Percentiles rank a stretch among this genome's conserved stretches.
Evolutionary conservation across 2,888 invertebrate species (phyloP).

Genomic region (Campaea margaritaria): DNA sequence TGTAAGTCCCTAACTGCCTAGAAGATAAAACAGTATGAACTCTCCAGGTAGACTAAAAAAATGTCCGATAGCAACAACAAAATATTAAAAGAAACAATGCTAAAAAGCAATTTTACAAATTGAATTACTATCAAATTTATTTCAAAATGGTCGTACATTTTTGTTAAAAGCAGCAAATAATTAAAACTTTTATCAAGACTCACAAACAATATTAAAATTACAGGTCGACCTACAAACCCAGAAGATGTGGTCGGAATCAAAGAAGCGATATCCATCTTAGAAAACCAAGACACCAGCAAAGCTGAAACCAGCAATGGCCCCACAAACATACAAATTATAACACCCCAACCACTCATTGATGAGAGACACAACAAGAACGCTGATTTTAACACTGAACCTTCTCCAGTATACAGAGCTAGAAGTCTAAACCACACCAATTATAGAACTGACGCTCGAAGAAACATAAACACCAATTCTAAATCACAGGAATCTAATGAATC

Average conservation of each 20-base stretch:
- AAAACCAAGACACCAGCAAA: conserved; percentile 65
- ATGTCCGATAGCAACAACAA: too few relatives aligned
- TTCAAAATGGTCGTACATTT: too few relatives aligned
- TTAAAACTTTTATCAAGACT: conserved; percentile 4
- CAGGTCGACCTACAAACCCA: conserved; percentile 68
- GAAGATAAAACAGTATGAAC: too few relatives aligned
- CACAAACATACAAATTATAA: conserved; percentile 64
- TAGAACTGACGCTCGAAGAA: conserved; percentile 48
- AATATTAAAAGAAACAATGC: too few relatives aligned
- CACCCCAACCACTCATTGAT: conserved; percentile 68
- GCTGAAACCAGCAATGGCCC: conserved; percentile 42
- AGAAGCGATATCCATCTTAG: conserved; percentile 76
- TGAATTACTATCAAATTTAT: too few relatives aligned
- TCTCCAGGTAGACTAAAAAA: too few relatives aligned
- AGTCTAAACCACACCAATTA: conserved; percentile 55
- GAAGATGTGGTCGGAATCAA: conserved; percentile 75
- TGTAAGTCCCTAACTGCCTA: too few relatives aligned
- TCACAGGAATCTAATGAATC: conserved; percentile 34
- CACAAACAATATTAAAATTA: conserved; percentile 29
- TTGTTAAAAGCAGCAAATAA: too few relatives aligned
- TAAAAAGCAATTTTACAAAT: too few relatives aligned
- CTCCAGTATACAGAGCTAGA: conserved; percentile 74
- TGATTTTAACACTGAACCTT: conserved; percentile 53
- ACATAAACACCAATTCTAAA: conserved; percentile 40
- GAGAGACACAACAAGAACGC: conserved; percentile 66